phyloP scores from a whole-genome alignment of 2,113 vertebrate genomes.

The Collichthys lucidus region DNA sequence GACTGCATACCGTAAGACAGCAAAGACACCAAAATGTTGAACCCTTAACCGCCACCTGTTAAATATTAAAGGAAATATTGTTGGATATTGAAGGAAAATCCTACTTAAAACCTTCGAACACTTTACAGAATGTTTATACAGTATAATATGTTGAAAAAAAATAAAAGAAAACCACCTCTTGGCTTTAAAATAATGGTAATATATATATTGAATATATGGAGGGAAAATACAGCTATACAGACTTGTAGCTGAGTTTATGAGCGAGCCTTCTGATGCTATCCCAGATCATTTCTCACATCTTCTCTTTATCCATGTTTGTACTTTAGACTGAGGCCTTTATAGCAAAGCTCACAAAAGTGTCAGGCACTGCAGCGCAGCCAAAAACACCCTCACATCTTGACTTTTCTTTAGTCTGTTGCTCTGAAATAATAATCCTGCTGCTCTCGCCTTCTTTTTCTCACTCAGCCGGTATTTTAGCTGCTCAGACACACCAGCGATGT shows the following conservation, averaged over 20 bases:
- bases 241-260: constrained; percentile 28
- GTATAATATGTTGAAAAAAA: background rate
- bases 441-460: constrained; percentile 15
- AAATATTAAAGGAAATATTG: too few relatives aligned
- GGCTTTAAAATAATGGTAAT: constrained; percentile 1
- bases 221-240: background rate
- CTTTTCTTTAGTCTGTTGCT: constrained; percentile 12
- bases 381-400: constrained; percentile 27
- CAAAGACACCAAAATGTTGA: background rate
- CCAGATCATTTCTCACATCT: constrained; percentile 45
- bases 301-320: constrained; percentile 40
- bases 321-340: constrained; percentile 57
- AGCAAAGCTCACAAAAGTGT: constrained; percentile 63
- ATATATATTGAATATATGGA: background rate
- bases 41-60: background rate
- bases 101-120: background rate
- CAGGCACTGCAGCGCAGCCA: constrained; percentile 30
- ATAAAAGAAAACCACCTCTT: background rate
- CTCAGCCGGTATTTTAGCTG: constrained; percentile 18
- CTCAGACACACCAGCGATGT: constrained; percentile 14
- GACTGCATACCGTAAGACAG: background rate
- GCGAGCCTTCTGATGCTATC: constrained; percentile 31
- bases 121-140: background rate
- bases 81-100: background rate
- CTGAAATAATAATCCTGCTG: constrained; percentile 37